Evolutionary conservation across 2,888 invertebrate species (phyloP).

Genomic region (Leptopterna dolabrata): DNA sequence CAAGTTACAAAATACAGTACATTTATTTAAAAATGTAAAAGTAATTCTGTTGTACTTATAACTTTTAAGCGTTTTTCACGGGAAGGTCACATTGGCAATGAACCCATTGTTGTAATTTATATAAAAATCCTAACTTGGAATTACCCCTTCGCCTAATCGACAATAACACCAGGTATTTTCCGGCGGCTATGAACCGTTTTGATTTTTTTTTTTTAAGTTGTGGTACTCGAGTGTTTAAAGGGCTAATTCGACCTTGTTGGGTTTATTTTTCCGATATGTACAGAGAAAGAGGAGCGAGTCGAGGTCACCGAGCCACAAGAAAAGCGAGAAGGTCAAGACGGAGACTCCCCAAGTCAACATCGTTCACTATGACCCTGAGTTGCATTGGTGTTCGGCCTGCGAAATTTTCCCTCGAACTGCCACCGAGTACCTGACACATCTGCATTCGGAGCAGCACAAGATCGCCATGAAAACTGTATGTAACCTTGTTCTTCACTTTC

Average conservation of each 20-base stretch:
- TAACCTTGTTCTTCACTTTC: background rate
- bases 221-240: background rate
- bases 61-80: slow-evolving; percentile 3
- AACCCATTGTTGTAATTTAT: slow-evolving; percentile 2
- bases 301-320: background rate
- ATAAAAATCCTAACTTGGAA: background rate
- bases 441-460: slow-evolving; percentile 83
- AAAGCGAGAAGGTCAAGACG: background rate
- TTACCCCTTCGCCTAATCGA: background rate
- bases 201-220: background rate
- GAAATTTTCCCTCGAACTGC: slow-evolving; percentile 88
- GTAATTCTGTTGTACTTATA: background rate
- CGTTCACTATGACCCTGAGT: slow-evolving; percentile 88
- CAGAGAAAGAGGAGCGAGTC: slow-evolving; percentile 29
- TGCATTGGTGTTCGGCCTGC: slow-evolving; percentile 91
- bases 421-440: slow-evolving; percentile 85
- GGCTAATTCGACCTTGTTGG: background rate
- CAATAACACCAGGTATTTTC: background rate
- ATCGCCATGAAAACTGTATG: slow-evolving; percentile 61
- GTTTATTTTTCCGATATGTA: background rate
- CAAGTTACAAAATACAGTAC: background rate
- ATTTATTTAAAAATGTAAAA: background rate
- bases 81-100: background rate
- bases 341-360: slow-evolving; percentile 70
- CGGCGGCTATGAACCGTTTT: background rate